Evolutionary conservation across 2,113 vertebrate genomes (phyloP), one percentile per base, ranked within the genome.

Genomic region (Agapornis roseicollis): DNA sequence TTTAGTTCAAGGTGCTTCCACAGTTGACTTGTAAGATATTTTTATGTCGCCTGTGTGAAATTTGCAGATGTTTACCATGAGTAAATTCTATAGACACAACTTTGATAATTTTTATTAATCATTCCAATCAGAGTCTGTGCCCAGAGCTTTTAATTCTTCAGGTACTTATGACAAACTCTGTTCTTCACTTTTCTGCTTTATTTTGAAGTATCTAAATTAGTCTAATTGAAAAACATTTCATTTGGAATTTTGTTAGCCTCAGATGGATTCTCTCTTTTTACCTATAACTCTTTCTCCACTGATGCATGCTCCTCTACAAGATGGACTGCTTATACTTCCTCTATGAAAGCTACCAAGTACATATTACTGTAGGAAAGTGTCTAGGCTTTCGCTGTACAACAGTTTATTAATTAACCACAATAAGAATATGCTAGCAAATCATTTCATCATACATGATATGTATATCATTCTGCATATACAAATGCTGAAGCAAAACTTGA

Each of bases 101-200:
- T 80, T 61, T 27, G 10, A 29, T 39, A 28, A 6, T n/a, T 44
- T 56, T 84, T 58, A 29, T 41, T 46, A 2, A 31, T 37, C 39
- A 72, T 7, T 3, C 2, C 2, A 15, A 9, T 42, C 9, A 60
- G 6, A 77, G 4, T 29, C 4, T 17, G 3, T 10, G 5, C n/a
- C 25, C 4, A 13, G 8, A 78, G 17, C 7, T 69, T 47, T 56
- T 3, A 56, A 60, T 56, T 78, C 22, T 73, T 56, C 74, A 24
- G 5, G 25, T 42, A 11, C 39, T 50, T 28, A 42, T 0, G 1
- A 3, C 13, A 78, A 88, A 79, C 5, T 35, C 11, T 61, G 0
- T 8, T n/a, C 1, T 29, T 53, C 10, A 4, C 2, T 87, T 56
- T 53, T 61, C 7, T 39, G 11, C 27, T 65, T 77, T 19, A 42